A percentile compares a stretch with the other conserved stretches of the same genome.
These are phyloP conservation scores for Conus ventricosus DNA, from an alignment of 1,140 invertebrate species.

Conservation along the genomic window DNA sequence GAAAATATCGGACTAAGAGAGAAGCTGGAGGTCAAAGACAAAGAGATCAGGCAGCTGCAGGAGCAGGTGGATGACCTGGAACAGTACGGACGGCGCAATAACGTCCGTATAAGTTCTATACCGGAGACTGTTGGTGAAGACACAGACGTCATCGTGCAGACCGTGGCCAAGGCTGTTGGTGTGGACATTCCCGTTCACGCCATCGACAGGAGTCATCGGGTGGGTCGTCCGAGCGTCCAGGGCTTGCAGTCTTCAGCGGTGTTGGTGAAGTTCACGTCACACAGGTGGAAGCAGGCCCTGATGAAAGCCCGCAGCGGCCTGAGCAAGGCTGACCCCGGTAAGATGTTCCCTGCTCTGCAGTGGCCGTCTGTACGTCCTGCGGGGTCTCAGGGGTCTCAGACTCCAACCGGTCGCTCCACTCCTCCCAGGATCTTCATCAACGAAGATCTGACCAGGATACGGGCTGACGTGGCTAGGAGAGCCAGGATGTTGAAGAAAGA, in stretches of 20 bases:
- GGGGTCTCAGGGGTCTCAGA: neutral
- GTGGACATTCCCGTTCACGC: neutral
- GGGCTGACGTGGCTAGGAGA: constrained; percentile 2
- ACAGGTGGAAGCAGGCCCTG: neutral
- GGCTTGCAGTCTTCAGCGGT: neutral
- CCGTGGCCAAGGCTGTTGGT: neutral
- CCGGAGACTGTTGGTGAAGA: neutral
- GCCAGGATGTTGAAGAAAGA: constrained; percentile 3
- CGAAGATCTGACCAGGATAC: constrained; percentile 12
- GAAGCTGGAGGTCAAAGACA: neutral
- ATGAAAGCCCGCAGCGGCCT: neutral
- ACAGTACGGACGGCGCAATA: constrained; percentile 5
- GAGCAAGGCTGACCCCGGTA: neutral
- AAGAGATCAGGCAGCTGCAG: neutral
- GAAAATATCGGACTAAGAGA: neutral
- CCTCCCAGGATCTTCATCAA: constrained; percentile 20
- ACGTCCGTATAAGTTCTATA: neutral
- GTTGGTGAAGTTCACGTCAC: neutral
- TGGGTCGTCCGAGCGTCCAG: neutral
- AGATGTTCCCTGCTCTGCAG: neutral
- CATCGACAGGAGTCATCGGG: neutral
- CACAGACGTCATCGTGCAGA: neutral
- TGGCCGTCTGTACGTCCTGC: neutral
- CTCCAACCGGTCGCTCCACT: neutral
- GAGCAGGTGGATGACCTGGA: neutral